These are phyloP conservation scores for Drosophila tropicalis DNA, from an alignment of 1,140 invertebrate species.

Conservation along the genomic window DNA sequence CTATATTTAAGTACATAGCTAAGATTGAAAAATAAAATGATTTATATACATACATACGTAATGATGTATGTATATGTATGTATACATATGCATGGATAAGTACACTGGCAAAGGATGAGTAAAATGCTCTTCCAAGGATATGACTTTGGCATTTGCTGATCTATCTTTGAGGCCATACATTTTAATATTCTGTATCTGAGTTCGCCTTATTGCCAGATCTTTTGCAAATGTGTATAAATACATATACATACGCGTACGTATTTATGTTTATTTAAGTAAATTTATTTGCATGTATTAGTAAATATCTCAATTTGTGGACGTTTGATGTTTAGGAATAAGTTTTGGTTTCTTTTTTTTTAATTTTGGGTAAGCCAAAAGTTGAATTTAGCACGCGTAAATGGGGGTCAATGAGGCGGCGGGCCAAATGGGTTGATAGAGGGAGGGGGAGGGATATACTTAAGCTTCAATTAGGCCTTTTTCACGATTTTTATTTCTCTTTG, in stretches of 20 bases:
- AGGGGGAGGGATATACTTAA: constrained; percentile 9
- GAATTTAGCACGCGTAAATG: not conserved
- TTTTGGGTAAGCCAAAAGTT: constrained; percentile 8
- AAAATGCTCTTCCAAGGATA: too few species aligned
- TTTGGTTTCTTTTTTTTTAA: constrained; percentile 9
- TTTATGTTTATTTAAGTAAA: not conserved
- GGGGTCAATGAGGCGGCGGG: not conserved
- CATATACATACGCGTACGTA: not conserved
- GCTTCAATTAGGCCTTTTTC: not conserved
- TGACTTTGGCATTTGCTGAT: too few species aligned
- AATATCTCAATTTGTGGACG: constrained; percentile 32
- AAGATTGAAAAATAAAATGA: not conserved
- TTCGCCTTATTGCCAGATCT: too few species aligned
- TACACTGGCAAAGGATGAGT: not conserved
- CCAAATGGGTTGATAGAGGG: not conserved
- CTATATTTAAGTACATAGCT: not conserved
- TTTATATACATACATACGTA: not conserved
- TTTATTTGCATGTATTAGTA: constrained; percentile 42
- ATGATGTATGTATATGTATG: not conserved
- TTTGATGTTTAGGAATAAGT: constrained; percentile 31
- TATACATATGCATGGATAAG: constrained; percentile 14
- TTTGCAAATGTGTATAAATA: not conserved
- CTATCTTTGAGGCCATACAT: too few species aligned
- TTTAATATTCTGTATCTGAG: too few species aligned
- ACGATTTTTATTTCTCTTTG: constrained; percentile 3